Percentiles rank a stretch among this genome's conserved stretches.
Conservation (phyloP, 2,113 vertebrate species). For the Heliornis fulica region DNA sequence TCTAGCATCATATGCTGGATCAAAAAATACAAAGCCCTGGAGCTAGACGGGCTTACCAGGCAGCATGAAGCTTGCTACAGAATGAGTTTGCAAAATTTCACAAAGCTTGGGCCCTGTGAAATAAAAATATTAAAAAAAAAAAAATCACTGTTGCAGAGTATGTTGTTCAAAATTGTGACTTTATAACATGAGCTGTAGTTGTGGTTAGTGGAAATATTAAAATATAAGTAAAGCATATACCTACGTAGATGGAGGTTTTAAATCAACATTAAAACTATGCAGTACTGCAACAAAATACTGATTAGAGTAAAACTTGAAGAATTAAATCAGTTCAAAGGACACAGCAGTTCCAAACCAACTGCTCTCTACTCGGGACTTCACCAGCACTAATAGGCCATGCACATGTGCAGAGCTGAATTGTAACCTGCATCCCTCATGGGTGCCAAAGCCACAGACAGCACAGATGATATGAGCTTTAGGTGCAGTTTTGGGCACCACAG, state of each 20-base stretch:
- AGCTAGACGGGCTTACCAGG: background rate
- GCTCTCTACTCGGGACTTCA: background rate
- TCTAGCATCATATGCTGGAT: background rate
- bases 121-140: background rate
- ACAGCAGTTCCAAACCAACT: background rate
- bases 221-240: background rate
- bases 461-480: too few species aligned
- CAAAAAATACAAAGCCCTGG: background rate
- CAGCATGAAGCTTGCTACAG: background rate
- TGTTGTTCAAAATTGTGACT: background rate
- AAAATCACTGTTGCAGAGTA: background rate
- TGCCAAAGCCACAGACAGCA: background rate
- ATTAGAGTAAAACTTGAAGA: background rate
- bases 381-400: accelerated
- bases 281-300: background rate
- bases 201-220: background rate
- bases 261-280: background rate
- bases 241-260: background rate
- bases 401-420: background rate
- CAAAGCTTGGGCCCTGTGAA: background rate
- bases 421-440: background rate
- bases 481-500: too few species aligned
- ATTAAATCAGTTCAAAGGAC: background rate
- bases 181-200: background rate
- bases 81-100: background rate